Conservation (phyloP, 2,113 vertebrate genomes). For the Sinocyclocheilus maitianheensis region DNA sequence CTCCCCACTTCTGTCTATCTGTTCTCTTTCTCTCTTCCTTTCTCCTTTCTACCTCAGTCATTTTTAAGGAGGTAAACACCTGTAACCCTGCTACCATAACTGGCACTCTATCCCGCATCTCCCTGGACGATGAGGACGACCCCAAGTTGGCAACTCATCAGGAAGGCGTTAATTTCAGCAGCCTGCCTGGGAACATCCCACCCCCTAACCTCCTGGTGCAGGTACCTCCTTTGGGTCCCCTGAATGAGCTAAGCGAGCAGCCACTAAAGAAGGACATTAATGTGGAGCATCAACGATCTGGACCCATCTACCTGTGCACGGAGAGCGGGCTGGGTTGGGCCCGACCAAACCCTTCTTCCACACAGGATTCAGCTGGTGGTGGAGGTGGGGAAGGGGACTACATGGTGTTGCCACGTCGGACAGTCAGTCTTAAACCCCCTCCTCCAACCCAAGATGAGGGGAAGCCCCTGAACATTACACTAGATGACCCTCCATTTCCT, state of each 20-base stretch:
- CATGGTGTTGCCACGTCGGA: slow-evolving; percentile 93
- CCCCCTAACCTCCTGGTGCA: slow-evolving; percentile 87
- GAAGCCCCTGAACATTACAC: slow-evolving; percentile 79
- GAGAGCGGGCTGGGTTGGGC: slow-evolving; percentile 91
- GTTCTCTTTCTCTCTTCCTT: slow-evolving; percentile 20
- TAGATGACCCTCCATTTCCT: slow-evolving; percentile 85
- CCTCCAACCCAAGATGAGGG: slow-evolving; percentile 79
- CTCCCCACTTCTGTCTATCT: not conserved
- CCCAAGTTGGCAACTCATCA: slow-evolving; percentile 88
- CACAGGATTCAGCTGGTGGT: slow-evolving; percentile 67
- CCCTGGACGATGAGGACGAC: slow-evolving; percentile 94
- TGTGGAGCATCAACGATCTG: slow-evolving; percentile 74
- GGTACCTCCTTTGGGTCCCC: slow-evolving; percentile 83
- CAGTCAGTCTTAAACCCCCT: slow-evolving; percentile 88
- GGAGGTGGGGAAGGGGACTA: slow-evolving; percentile 88
- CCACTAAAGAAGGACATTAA: slow-evolving; percentile 84
- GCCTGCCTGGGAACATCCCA: slow-evolving; percentile 92
- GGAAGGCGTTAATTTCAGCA: slow-evolving; percentile 89
- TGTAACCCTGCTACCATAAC: slow-evolving; percentile 98
- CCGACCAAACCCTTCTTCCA: slow-evolving; percentile 71
- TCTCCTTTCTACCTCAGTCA: slow-evolving; percentile 76
- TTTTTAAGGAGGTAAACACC: slow-evolving; percentile 97
- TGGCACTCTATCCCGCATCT: slow-evolving; percentile 94
- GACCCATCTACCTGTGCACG: slow-evolving; percentile 91
- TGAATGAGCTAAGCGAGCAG: slow-evolving; percentile 85